Base-by-base conservation (phyloP, 2,113 vertebrate genomes). In the Coreoperca whiteheadi region DNA sequence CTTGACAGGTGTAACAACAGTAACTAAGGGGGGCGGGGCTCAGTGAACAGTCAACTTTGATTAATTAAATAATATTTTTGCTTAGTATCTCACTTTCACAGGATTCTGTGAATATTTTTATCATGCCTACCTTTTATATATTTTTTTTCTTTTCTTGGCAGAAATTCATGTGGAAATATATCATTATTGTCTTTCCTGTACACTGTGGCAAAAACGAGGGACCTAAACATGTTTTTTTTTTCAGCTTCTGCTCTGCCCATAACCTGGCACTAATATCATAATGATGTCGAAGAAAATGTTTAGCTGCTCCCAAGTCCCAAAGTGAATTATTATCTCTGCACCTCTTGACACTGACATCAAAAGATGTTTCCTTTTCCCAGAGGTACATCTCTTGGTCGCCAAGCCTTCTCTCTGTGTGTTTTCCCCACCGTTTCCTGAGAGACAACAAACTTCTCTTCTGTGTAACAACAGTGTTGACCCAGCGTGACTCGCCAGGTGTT, bases 291-390 rank as follows among this genome's bases (percentile, higher is more conserved):
- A 66, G 65, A 86, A 86, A 87, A 83, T 88, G 66, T 83, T 79
- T 75, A 80, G 84, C 63, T 75, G 57, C 79, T 89, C 67, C 74
- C 8, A 32, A 73, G 61, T 89, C 86, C 87, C 90, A 83, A 56
- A 86, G 89, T 87, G 83, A 83, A 92, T 92, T 88, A 89, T 92
- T 94, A 89, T 92, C 83, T 79, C 70, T 73, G 54, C 56, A 84
- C 85, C 79, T 90, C 83, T 91, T 88, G 85, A 84, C 85, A 74
- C 61, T 54, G 20, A 87, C 88, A 89, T 92, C 90, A 89, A 89
- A 91, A 87, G 83, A 85, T 20, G 28, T 65, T 78, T 83, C 28
- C 30, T 64, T 60, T 71, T 89, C 87, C 79, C 72, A 0, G 18
- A 66, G 64, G 67, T 68, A 60, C 46, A 72, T 79, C 63, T 81